phyloP scores from a whole-genome alignment of 2,888 invertebrate species.

The Caenorhabditis doughertyi region DNA sequence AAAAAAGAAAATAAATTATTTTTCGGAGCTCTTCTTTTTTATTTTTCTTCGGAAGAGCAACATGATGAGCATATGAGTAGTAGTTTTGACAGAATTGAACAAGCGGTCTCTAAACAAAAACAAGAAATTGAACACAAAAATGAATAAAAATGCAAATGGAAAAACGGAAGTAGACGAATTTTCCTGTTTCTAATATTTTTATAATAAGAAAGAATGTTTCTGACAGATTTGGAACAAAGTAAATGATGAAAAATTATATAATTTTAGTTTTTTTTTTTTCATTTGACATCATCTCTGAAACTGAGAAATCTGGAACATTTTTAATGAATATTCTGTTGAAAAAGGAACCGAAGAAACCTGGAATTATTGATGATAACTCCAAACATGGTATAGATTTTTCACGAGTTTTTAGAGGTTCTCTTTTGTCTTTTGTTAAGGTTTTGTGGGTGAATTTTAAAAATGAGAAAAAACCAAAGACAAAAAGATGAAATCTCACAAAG shows the following conservation, averaged over 20 bases:
- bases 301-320: not conserved
- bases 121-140: constrained; percentile 22
- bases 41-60: constrained; percentile 32
- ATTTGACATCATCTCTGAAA: constrained; percentile 20
- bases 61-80: constrained; percentile 42
- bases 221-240: constrained; percentile 13
- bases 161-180: constrained; percentile 2
- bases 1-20: constrained; percentile 51
- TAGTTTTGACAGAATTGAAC: constrained; percentile 34
- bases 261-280: not conserved
- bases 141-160: constrained; percentile 1
- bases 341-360: constrained; percentile 8
- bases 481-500: not conserved
- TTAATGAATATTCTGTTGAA: not conserved
- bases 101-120: constrained; percentile 15
- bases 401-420: constrained; percentile 17
- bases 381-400: not conserved
- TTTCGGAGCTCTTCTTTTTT: constrained; percentile 31
- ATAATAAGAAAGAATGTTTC: not conserved
- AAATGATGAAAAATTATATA: constrained; percentile 8
- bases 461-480: constrained; percentile 7
- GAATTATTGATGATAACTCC: constrained; percentile 29
- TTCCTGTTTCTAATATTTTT: constrained; percentile 4
- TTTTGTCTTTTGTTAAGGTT: constrained; percentile 26
- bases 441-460: constrained; percentile 17